Conservation (phyloP, 2,797 vertebrate species). For the Aplochiton taeniatus region DNA sequence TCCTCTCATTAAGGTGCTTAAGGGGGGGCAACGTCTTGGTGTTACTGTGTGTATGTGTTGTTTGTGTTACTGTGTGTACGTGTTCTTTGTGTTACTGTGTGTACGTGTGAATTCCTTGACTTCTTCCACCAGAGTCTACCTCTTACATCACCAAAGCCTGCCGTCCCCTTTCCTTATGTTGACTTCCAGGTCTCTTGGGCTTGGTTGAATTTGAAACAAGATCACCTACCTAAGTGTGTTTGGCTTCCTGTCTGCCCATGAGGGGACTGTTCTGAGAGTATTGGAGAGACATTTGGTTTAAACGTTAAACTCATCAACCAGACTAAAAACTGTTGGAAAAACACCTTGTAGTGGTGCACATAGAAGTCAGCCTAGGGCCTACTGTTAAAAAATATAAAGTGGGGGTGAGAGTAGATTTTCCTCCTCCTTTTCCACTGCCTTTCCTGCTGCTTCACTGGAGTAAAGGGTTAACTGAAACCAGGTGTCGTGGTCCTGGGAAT, state of each 20-base stretch:
- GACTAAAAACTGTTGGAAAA: neutral
- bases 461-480: constrained; percentile 70
- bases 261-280: neutral
- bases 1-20: neutral
- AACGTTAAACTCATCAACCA: neutral
- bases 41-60: too few relatives aligned
- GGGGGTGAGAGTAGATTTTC: neutral
- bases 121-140: neutral
- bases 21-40: neutral
- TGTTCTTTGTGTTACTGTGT: too few relatives aligned
- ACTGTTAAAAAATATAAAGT: neutral
- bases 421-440: neutral
- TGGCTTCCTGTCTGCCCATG: neutral
- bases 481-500: constrained; percentile 38
- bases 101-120: neutral
- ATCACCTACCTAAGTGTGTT: neutral
- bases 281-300: neutral
- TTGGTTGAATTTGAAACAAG: neutral
- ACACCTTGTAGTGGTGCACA: neutral
- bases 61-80: too few relatives aligned
- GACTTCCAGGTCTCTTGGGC: neutral
- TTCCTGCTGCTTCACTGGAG: constrained; percentile 37
- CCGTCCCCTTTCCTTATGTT: neutral
- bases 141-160: neutral
- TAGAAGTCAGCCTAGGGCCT: neutral